Percentiles rank a stretch among this genome's conserved stretches.
These are phyloP conservation scores for Cyclargus thomasi DNA, from an alignment of 1,140 invertebrate genomes.

Conservation along the genomic window DNA sequence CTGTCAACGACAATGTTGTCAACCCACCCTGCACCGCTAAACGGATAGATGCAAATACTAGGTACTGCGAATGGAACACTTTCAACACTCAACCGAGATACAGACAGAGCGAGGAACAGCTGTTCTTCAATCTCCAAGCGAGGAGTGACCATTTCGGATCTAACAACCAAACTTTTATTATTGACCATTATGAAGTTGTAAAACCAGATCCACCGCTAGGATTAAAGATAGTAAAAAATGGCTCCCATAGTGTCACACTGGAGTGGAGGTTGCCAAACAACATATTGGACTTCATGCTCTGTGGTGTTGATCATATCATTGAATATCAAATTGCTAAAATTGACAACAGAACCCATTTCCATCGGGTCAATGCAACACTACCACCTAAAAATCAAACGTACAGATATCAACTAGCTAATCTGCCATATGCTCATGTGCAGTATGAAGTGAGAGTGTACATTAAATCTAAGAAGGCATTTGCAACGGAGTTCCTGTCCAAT, in stretches of 20 bases:
- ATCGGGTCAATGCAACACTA: slow-evolving; percentile 50
- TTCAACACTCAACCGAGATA: slow-evolving; percentile 76
- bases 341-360: slow-evolving; percentile 76
- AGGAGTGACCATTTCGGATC: slow-evolving; percentile 75
- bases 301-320: slow-evolving; percentile 77
- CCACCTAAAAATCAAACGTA: slow-evolving; percentile 56
- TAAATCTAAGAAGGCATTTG: slow-evolving; percentile 72
- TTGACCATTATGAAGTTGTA: slow-evolving; percentile 79
- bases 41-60: slow-evolving; percentile 43
- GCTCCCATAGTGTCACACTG: slow-evolving; percentile 76
- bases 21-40: slow-evolving; percentile 39
- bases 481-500: slow-evolving; percentile 79
- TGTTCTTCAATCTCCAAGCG: slow-evolving; percentile 74
- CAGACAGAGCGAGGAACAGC: slow-evolving; percentile 76
- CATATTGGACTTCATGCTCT: slow-evolving; percentile 76
- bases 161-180: slow-evolving; percentile 62
- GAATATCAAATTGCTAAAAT: slow-evolving; percentile 79
- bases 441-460: slow-evolving; percentile 82
- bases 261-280: slow-evolving; percentile 77
- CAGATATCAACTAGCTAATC: slow-evolving; percentile 73
- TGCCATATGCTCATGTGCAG: slow-evolving; percentile 79
- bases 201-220: slow-evolving; percentile 77
- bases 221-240: slow-evolving; percentile 74
- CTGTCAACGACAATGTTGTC: slow-evolving; percentile 52
- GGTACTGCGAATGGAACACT: slow-evolving; percentile 73